Conservation (phyloP, 2,888 invertebrate genomes). For the Tetragonula carbonaria region DNA sequence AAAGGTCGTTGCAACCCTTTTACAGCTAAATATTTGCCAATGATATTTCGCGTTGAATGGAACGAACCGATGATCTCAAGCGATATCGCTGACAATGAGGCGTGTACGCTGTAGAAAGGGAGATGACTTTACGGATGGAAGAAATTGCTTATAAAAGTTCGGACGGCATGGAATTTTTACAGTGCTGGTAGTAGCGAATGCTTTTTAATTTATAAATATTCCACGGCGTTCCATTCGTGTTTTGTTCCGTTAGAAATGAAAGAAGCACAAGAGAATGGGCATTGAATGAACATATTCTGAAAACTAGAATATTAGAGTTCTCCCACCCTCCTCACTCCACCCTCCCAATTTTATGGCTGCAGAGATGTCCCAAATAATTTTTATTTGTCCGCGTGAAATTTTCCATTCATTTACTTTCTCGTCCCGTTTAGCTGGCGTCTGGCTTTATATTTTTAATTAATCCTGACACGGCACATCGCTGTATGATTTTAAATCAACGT, state of each 20-base stretch:
- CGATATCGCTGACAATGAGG: background rate
- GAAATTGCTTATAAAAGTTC: background rate
- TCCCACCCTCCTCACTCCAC: too few relatives aligned
- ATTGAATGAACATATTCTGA: background rate
- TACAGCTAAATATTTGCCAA: background rate
- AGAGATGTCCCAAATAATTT: background rate
- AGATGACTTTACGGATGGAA: too few relatives aligned
- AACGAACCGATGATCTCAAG: too few relatives aligned
- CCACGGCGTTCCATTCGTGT: too few relatives aligned
- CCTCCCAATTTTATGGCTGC: background rate
- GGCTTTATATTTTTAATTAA: too few relatives aligned
- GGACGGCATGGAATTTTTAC: background rate
- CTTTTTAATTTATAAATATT: too few relatives aligned
- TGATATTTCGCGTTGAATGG: background rate
- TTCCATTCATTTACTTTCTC: background rate
- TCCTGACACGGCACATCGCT: too few relatives aligned
- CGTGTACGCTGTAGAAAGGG: too few relatives aligned
- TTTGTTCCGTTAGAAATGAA: background rate
- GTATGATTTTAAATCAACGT: too few relatives aligned
- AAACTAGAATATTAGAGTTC: too few relatives aligned
- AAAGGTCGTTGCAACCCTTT: background rate
- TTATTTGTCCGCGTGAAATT: background rate
- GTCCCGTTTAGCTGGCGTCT: too few relatives aligned
- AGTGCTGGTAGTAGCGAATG: background rate
- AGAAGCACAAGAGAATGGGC: background rate